A percentile compares a stretch with the other conserved stretches of the same genome.
These are phyloP conservation scores for Lophius piscatorius DNA, from an alignment of 2,113 vertebrate genomes.

Conservation along the genomic window DNA sequence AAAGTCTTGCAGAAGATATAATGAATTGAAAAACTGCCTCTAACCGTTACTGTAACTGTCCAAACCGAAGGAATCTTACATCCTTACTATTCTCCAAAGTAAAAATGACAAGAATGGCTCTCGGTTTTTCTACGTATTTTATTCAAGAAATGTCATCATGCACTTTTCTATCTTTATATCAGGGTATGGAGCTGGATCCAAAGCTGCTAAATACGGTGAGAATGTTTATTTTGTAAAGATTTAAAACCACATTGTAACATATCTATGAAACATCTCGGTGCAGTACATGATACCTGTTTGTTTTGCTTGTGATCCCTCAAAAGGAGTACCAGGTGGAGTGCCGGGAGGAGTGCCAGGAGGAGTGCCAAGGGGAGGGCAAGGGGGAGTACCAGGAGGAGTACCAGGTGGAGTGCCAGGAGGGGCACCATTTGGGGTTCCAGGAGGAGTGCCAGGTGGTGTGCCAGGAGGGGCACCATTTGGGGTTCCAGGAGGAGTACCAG, in stretches of 20 bases:
- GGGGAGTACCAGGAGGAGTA: slow-evolving; percentile 28
- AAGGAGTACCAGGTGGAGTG: slow-evolving; percentile 21
- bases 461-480: slow-evolving; percentile 46
- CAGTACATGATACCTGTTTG: not conserved
- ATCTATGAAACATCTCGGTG: no score
- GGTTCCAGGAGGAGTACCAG: slow-evolving; percentile 29
- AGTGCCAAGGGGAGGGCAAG: not conserved
- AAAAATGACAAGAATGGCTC: no score
- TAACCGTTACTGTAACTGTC: no score
- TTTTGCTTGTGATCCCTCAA: slow-evolving; percentile 3
- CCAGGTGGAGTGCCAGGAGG: slow-evolving; percentile 20
- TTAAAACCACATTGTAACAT: no score
- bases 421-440: not conserved
- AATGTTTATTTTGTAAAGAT: not conserved
- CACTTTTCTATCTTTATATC: not conserved
- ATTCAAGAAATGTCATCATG: not conserved
- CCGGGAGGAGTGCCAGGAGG: slow-evolving; percentile 12
- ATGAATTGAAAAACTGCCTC: no score
- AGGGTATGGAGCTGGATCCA: slow-evolving; percentile 59
- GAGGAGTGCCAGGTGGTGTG: slow-evolving; percentile 34
- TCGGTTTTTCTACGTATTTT: not conserved
- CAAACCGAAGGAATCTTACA: not conserved
- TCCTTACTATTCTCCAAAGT: no score
- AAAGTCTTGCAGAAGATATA: not conserved
- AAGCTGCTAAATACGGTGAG: slow-evolving; percentile 76